These are phyloP conservation scores for Columba livia DNA, from an alignment of 2,113 vertebrate species.

Conservation along the genomic window DNA sequence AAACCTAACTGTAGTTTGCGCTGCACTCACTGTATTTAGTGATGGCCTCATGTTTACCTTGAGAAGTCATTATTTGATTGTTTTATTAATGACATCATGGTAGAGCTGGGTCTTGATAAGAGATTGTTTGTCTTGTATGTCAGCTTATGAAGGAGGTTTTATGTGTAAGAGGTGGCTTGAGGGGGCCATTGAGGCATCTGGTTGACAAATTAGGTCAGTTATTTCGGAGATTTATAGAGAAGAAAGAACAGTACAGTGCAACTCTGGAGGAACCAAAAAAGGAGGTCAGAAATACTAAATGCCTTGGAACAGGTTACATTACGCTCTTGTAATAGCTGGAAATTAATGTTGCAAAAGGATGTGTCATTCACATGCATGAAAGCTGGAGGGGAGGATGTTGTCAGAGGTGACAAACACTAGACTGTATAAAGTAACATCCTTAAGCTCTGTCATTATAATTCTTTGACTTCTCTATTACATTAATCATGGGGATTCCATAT, in stretches of 20 bases:
- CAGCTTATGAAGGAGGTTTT: background rate
- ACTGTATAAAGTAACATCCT: rapidly evolving
- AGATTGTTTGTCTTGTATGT: background rate
- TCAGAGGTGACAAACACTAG: background rate
- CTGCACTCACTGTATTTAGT: background rate
- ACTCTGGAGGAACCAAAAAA: background rate
- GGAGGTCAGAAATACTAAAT: background rate
- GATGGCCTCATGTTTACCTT: background rate
- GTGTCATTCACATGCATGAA: rapidly evolving
- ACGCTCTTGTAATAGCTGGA: background rate
- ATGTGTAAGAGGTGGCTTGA: rapidly evolving
- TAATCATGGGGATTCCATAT: background rate
- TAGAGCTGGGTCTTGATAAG: background rate
- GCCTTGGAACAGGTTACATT: background rate
- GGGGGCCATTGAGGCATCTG: background rate
- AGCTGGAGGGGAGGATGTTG: background rate
- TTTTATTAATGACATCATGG: background rate
- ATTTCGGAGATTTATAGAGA: background rate
- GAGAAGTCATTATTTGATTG: background rate
- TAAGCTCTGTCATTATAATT: background rate
- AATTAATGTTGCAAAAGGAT: background rate
- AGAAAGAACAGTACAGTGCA: background rate
- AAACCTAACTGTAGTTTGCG: background rate
- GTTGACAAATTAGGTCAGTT: background rate
- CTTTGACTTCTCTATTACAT: background rate